Conservation (phyloP, 2,113 vertebrate species). For the Perca flavescens region DNA sequence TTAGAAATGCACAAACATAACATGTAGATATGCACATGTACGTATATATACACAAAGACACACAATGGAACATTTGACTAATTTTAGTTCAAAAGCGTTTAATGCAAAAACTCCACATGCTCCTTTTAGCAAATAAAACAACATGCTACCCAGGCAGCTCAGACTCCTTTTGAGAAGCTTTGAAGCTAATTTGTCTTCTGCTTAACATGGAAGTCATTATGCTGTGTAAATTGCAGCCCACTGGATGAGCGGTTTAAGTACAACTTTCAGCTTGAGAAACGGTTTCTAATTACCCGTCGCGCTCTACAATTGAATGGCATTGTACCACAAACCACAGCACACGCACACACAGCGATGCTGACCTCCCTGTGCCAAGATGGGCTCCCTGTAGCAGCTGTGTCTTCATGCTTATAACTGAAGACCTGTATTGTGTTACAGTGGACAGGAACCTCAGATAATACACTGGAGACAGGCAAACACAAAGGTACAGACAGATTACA, state of each 20-base stretch:
- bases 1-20: conserved; percentile 7
- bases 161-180: not conserved
- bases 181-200: not conserved
- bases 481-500: not conserved
- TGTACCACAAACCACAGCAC: conserved; percentile 26
- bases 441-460: not conserved
- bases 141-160: not conserved
- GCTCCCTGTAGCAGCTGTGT: conserved; percentile 18
- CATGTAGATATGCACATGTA: not conserved
- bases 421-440: conserved; percentile 23
- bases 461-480: not conserved
- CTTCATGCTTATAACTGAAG: conserved; percentile 7
- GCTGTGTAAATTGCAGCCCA: not conserved
- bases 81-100: not conserved
- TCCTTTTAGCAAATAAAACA: not conserved
- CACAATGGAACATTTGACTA: not conserved
- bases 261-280: conserved; percentile 20
- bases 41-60: not conserved
- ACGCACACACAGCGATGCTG: not conserved
- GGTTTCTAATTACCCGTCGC: not conserved
- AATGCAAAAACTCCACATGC: not conserved
- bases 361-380: conserved; percentile 20
- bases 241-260: not conserved
- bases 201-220: not conserved
- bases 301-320: not conserved